Evolutionary conservation across 2,888 invertebrate species (phyloP), one percentile per base, ranked within the genome.

Genomic region (Gandaritis pyraliata): DNA sequence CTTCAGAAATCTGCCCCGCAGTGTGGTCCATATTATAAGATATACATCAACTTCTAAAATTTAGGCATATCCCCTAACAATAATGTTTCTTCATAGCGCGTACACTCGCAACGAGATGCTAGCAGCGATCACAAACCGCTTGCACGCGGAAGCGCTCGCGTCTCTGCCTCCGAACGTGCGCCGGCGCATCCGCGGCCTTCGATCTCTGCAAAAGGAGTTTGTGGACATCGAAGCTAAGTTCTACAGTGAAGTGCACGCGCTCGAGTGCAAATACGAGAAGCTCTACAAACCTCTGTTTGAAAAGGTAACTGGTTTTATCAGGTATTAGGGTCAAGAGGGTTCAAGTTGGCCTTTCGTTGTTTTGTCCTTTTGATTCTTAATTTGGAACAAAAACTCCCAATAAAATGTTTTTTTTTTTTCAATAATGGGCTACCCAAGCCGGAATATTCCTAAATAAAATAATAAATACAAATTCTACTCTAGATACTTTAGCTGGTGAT

Each of bases 221-320:
- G 96, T 96, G 6, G 95, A 97, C 77, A 94, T 98, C 58, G 98
- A 99, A 87, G 96, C 97, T 0, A 95, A 97, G 80, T 98, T 99
- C 90, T 99, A 98, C 87, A 95, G 96, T 77, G 98, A 98, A 79
- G 97, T 99, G 43, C 98, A 99, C 82, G 95, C 95, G 18, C 93
- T 99, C 54, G 99, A 99, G 90, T 96, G 96, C 91, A 96, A 97
- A 87, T 98, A 97, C 85, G 96, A 97, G 78, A 94, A 95, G 72
- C 88, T 95, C 71, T 98, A 97, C 86, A 93, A 94, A 60, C 95
- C 96, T 1, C 85, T 96, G 46, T 96, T 96, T 87, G 96, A 96
- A 73, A 96, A 97, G 94, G 96, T 95, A 41, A 62, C 29, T 43
- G 16, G 11, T 43, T 43, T 43, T 10, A 43, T 10, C 43, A 10